phyloP scores from a whole-genome alignment of 2,888 invertebrate species.

The Cerastis rubricosa region DNA sequence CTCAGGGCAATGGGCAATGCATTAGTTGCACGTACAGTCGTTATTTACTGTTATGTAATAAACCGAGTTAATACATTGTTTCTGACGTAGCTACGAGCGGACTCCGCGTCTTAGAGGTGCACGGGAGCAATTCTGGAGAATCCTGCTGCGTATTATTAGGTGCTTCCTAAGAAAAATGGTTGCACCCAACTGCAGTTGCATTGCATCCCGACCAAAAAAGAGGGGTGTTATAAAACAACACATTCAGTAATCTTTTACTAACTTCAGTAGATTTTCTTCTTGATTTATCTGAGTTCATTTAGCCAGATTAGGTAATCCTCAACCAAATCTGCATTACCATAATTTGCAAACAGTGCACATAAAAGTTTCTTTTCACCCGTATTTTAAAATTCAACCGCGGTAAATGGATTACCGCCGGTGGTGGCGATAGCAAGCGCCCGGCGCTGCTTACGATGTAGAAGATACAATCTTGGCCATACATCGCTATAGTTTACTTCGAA shows the following conservation, averaged over 20 bases:
- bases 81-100: constrained; percentile 45
- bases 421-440: constrained; percentile 49
- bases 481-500: constrained; percentile 58
- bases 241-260: not conserved
- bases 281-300: not conserved
- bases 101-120: constrained; percentile 29
- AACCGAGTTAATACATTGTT: constrained; percentile 61
- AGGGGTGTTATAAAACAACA: constrained; percentile 22
- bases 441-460: constrained; percentile 49
- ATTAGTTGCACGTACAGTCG: constrained; percentile 53
- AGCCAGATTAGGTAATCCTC: not conserved
- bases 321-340: constrained; percentile 1
- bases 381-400: constrained; percentile 43
- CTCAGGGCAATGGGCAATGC: constrained; percentile 36
- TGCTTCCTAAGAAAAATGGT: constrained; percentile 32
- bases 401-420: constrained; percentile 52
- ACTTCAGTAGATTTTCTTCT: not conserved
- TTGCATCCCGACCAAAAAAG: too few species aligned
- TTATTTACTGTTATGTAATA: constrained; percentile 63
- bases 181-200: constrained; percentile 1
- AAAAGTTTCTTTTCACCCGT: constrained; percentile 22
- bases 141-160: constrained; percentile 31
- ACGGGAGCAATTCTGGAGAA: constrained; percentile 40
- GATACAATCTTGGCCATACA: constrained; percentile 59
- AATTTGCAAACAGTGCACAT: constrained; percentile 37